These are phyloP conservation scores for Rhizoglyphus robini DNA, from an alignment of 1,140 invertebrate species.

Conservation along the genomic window DNA sequence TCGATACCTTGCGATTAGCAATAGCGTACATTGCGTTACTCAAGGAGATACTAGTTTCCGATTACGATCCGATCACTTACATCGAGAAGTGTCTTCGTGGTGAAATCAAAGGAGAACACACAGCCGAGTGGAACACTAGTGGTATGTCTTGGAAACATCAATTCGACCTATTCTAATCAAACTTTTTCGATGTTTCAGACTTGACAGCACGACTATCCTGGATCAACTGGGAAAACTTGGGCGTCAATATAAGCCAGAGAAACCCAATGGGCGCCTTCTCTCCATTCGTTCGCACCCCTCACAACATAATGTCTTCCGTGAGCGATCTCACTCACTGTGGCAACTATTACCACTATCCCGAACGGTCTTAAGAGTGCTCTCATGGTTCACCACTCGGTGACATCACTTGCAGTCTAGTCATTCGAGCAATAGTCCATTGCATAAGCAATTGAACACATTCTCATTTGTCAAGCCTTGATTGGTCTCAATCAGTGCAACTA, in stretches of 20 bases:
- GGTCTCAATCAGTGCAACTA: neutral
- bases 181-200: constrained; percentile 47
- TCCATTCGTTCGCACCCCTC: constrained; percentile 18
- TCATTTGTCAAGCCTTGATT: neutral
- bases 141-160: constrained; percentile 45
- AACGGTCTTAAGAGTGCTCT: neutral
- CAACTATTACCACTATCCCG: neutral
- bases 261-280: constrained; percentile 30
- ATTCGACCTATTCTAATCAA: neutral
- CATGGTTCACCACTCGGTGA: too few species aligned
- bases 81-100: constrained; percentile 79
- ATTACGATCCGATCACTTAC: constrained; percentile 72
- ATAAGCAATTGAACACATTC: neutral
- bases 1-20: constrained; percentile 24
- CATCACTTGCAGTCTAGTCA: too few species aligned
- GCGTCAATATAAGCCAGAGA: constrained; percentile 70
- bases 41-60: constrained; percentile 71
- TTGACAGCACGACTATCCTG: constrained; percentile 88
- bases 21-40: constrained; percentile 50
- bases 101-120: constrained; percentile 61
- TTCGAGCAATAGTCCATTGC: neutral
- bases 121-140: constrained; percentile 87
- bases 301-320: neutral
- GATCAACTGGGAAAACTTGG: constrained; percentile 98
- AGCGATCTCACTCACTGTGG: neutral